Base-by-base conservation (phyloP, 1,140 invertebrate genomes). In the Hydropsyche tenuis region DNA sequence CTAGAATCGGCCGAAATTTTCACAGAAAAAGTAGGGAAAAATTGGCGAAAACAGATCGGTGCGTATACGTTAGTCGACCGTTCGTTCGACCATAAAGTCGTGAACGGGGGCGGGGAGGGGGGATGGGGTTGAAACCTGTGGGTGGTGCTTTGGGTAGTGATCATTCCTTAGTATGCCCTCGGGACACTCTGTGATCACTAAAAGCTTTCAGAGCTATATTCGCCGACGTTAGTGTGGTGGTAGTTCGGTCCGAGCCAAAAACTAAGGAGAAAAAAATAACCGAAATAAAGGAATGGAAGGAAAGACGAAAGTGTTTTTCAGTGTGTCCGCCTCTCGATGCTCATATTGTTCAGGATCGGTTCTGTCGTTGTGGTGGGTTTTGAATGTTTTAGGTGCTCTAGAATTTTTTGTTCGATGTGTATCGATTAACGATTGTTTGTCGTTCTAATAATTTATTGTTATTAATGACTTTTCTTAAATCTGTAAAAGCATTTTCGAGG, bases 131-230 rank as follows among this genome's bases (percentile, higher is more conserved):
- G 30, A 37, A 37, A 9, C 30, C 30, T 3, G 30, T 37, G 30
- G 30, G 30, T 37, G 30, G 30, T 37, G 30, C 30, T 37, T 37
- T 37, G 30, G 30, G 30, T 37, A 71, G 64, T 75, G 76, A 77
- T 77, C 75, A 74, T 74, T 73, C 69, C 51, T 53, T 69, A 77
- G 73, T 69, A 77, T 77, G 68, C 76, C 76, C 76, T 73, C 70
- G 76, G 76, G 76, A 77, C 75, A 51, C 70, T 62, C 64, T 60
- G 76, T 77, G 76, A 77, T 77, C 76, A 77, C 76, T 77, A 77
- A 77, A 77, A 77, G 76, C 76, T 77, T 77, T 77, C 76, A 77
- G 70, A 77, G 70, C 75, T 75, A 75, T 37, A 37, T 37, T 37
- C 30, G 30, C 30, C 30, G 69, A 66, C 73, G 68, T 68, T 63